These are phyloP conservation scores for Crotalus helleri DNA, from an alignment of 2,113 vertebrate genomes.

Conservation along the genomic window DNA sequence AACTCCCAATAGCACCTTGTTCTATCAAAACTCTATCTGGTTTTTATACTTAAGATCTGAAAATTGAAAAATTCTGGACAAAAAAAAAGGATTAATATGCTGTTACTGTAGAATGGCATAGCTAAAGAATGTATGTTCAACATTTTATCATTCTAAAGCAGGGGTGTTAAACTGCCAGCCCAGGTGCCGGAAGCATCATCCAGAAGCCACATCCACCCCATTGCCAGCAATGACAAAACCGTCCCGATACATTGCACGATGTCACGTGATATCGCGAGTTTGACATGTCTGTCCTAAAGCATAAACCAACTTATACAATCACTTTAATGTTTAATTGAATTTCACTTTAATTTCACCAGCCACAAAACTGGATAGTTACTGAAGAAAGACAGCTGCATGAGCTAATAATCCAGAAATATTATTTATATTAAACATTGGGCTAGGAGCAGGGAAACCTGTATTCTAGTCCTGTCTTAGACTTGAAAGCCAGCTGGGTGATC, in stretches of 20 bases:
- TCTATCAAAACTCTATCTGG: background rate
- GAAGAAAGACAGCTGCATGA: background rate
- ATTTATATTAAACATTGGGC: background rate
- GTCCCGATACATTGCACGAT: too few species aligned
- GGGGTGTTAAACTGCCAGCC: too few species aligned
- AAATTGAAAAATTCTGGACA: background rate
- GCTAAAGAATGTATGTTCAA: background rate
- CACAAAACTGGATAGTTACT: background rate
- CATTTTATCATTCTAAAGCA: background rate
- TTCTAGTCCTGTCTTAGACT: background rate
- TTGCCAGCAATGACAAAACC: too few species aligned
- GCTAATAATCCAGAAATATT: background rate
- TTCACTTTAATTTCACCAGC: background rate
- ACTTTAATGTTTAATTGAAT: background rate
- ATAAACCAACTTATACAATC: background rate
- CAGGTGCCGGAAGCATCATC: too few species aligned
- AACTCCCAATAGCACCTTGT: background rate
- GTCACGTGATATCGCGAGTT: too few species aligned
- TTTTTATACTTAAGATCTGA: slow-evolving; percentile 4
- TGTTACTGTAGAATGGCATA: background rate
- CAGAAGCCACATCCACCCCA: too few species aligned
- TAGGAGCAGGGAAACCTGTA: background rate
- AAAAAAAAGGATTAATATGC: background rate
- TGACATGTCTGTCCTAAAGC: background rate
- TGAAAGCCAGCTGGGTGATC: background rate